phyloP scores from a whole-genome alignment of 1,140 invertebrate species.

The Zeugodacus cucurbitae region DNA sequence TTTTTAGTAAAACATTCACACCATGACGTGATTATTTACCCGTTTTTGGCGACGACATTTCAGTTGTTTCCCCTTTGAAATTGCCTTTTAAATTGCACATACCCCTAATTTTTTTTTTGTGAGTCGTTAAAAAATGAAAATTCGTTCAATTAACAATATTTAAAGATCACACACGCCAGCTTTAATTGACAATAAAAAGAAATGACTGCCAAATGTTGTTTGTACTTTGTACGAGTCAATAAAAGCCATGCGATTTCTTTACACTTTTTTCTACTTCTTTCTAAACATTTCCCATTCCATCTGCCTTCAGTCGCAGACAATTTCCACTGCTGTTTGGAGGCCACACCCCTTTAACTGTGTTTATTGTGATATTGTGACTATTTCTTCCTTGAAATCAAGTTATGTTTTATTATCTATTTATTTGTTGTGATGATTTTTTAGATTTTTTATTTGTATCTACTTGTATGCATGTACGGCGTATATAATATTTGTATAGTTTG shows the following conservation, averaged over 20 bases:
- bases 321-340: background rate
- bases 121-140: background rate
- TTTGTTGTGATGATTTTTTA: background rate
- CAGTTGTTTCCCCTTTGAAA: too few relatives aligned
- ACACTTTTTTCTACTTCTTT: background rate
- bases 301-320: background rate
- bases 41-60: too few relatives aligned
- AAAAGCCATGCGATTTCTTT: background rate
- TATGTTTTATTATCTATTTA: background rate
- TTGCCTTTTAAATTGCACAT: too few relatives aligned
- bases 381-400: slow-evolving; percentile 23
- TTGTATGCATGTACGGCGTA: background rate
- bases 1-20: too few relatives aligned
- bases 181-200: slow-evolving; percentile 18
- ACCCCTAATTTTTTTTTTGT: background rate
- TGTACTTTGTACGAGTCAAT: background rate
- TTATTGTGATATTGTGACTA: background rate
- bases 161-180: background rate
- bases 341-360: slow-evolving; percentile 24
- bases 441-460: background rate
- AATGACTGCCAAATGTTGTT: background rate
- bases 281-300: background rate
- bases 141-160: background rate
- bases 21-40: too few relatives aligned
- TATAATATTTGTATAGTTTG: background rate